Evolutionary conservation across 2,797 vertebrate species (phyloP).

Genomic region (Lepilemur ruficaudatus): DNA sequence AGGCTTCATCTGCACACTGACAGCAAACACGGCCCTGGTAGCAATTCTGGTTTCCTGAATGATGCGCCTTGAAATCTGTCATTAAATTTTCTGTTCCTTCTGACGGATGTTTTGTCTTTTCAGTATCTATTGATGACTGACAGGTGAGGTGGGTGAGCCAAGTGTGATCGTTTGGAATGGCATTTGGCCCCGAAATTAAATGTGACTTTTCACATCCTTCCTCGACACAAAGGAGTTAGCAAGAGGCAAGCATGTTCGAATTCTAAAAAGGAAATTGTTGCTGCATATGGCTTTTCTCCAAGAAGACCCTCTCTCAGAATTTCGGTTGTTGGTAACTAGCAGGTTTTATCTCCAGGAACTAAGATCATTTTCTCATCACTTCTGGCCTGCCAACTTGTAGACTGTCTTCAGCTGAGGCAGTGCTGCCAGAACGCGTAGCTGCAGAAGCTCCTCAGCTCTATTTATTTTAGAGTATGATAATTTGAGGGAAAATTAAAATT

Average conservation of each 20-base stretch:
- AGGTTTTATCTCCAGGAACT: conserved; percentile 75
- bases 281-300: conserved; percentile 47
- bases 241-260: conserved; percentile 15
- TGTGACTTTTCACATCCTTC: conserved; percentile 32
- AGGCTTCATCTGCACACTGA: not conserved
- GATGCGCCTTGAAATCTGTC: not conserved
- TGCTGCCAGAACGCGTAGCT: conserved; percentile 59
- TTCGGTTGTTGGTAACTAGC: conserved; percentile 71
- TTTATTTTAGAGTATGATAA: conserved; percentile 77
- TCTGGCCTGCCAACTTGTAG: conserved; percentile 65
- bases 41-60: not conserved
- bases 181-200: not conserved
- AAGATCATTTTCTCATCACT: conserved; percentile 68
- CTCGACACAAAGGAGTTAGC: conserved; percentile 11
- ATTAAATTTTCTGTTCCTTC: not conserved
- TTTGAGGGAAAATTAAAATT: conserved; percentile 72
- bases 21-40: not conserved
- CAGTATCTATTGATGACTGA: not conserved
- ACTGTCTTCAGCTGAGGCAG: conserved; percentile 58
- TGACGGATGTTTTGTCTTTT: not conserved
- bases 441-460: conserved; percentile 53
- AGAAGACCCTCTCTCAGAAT: conserved; percentile 57
- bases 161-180: not conserved
- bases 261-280: conserved; percentile 35
- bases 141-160: not conserved